These are phyloP conservation scores for Heterohyrax brucei DNA, from an alignment of 2,797 vertebrate species.

Conservation along the genomic window DNA sequence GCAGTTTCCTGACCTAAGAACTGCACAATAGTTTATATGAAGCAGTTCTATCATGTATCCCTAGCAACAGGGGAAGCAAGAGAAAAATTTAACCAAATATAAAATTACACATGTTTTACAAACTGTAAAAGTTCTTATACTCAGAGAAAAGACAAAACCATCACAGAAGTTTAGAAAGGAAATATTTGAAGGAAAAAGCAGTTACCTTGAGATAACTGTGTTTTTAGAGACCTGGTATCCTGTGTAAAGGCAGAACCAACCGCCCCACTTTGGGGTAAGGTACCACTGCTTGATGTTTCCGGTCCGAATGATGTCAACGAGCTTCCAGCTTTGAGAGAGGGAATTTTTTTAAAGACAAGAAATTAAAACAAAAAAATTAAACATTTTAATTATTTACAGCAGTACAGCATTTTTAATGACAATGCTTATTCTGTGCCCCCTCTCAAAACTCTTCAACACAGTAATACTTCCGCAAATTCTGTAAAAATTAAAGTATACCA, in stretches of 20 bases:
- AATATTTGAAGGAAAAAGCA: background rate
- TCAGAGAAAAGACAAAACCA: constrained; percentile 69
- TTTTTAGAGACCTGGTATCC: constrained; percentile 92
- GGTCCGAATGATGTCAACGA: constrained; percentile 93
- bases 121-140: constrained; percentile 57
- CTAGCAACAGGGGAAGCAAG: background rate
- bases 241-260: constrained; percentile 92
- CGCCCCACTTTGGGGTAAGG: constrained; percentile 91
- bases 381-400: constrained; percentile 36
- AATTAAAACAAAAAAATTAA: background rate
- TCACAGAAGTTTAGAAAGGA: background rate
- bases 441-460: background rate
- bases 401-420: constrained; percentile 21
- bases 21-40: constrained; percentile 50
- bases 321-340: constrained; percentile 91
- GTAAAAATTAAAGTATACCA: constrained; percentile 36
- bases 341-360: constrained; percentile 58
- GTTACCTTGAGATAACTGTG: constrained; percentile 94
- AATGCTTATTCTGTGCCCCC: background rate
- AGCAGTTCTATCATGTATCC: constrained; percentile 53
- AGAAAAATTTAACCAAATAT: background rate
- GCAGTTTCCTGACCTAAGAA: constrained; percentile 57
- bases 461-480: constrained; percentile 47
- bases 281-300: constrained; percentile 89
- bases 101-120: constrained; percentile 56